Evolutionary conservation across 2,113 vertebrate species (phyloP).

Genomic region (Callipepla californica): DNA sequence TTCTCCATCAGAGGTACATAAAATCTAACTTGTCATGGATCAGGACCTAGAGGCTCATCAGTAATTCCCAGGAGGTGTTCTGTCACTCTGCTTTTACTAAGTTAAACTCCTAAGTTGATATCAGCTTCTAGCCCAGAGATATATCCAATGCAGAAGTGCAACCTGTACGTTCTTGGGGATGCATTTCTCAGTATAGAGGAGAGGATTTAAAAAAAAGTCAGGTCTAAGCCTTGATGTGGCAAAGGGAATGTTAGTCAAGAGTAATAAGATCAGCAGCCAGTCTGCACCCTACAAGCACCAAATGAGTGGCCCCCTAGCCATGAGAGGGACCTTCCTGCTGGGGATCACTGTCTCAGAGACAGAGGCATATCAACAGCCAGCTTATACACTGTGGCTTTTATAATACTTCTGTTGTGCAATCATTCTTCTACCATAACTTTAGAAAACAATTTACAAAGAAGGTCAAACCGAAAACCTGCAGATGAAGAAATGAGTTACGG

Average conservation of each 20-base stretch:
- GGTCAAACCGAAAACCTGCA: background rate
- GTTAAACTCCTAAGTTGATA: background rate
- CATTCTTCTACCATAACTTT: background rate
- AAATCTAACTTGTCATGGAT: background rate
- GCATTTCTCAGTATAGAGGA: background rate
- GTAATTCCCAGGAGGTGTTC: background rate
- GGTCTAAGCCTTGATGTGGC: background rate
- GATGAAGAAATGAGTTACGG: background rate
- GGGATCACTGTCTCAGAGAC: background rate
- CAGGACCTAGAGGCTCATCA: background rate
- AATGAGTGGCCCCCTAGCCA: background rate
- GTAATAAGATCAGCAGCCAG: background rate
- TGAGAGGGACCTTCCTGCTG: background rate
- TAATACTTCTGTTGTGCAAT: background rate
- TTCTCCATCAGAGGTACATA: background rate
- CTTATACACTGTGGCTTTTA: background rate
- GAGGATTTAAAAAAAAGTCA: background rate
- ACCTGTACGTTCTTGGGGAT: background rate
- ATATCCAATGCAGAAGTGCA: background rate
- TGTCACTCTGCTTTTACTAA: background rate
- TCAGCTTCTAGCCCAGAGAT: background rate
- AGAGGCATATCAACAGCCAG: background rate
- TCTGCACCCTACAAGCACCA: background rate
- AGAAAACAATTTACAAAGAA: fast-evolving
- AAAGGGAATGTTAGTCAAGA: background rate